Conservation (phyloP, 2,888 invertebrate species). For the Cosmia trapezina region DNA sequence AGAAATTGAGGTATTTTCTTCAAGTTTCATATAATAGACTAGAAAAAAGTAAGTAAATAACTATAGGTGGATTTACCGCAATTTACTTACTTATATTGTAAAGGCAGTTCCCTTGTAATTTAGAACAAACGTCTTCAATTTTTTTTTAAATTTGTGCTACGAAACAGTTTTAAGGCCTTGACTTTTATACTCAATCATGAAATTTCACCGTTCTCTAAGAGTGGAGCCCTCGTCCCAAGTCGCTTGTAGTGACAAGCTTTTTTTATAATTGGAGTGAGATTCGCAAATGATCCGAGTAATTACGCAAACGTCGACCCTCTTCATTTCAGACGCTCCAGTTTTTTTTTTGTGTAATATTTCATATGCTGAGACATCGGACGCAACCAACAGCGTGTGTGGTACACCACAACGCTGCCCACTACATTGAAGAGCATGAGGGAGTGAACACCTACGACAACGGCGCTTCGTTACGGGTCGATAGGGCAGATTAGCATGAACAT, state of each 20-base stretch:
- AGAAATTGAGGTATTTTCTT: not conserved
- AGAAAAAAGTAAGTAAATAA: not conserved
- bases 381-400: too few relatives aligned
- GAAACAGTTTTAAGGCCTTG: slow-evolving; percentile 60
- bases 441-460: too few relatives aligned
- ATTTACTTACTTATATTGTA: too few relatives aligned
- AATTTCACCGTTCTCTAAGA: slow-evolving; percentile 73
- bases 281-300: slow-evolving; percentile 89
- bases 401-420: too few relatives aligned
- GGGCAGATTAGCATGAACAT: too few relatives aligned
- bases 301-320: slow-evolving; percentile 89
- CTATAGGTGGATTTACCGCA: not conserved
- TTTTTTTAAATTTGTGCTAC: slow-evolving; percentile 19
- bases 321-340: slow-evolving; percentile 83
- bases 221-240: slow-evolving; percentile 75
- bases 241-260: slow-evolving; percentile 83
- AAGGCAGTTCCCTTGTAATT: slow-evolving; percentile 8
- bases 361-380: too few relatives aligned
- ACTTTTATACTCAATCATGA: slow-evolving; percentile 75
- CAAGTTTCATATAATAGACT: slow-evolving; percentile 3
- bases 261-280: slow-evolving; percentile 87
- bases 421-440: too few relatives aligned
- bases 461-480: too few relatives aligned
- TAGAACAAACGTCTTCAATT: not conserved
- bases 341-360: too few relatives aligned